Base-by-base conservation (phyloP, 1,140 invertebrate species). In the Drosophila varians region DNA sequence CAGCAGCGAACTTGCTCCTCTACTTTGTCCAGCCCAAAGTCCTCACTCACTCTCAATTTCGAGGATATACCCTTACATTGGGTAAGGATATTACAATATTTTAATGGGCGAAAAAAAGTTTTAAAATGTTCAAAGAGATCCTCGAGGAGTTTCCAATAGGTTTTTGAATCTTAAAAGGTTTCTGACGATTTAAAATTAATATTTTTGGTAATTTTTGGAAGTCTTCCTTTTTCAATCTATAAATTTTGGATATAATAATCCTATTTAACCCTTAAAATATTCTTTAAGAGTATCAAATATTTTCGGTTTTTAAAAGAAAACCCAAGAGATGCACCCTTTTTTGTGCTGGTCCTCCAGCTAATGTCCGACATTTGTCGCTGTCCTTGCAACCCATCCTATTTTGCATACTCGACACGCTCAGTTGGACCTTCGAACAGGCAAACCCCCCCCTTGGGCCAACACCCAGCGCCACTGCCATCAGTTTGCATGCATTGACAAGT, bases 401-500 rank as follows among this genome's bases (percentile, higher is more conserved):
- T 80, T 80, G 77, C 77, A 80, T 80, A 80, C 77, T 80, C 77
- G 77, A 80, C 77, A 80, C 77, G 77, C 77, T 80, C 70, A 49
- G 65, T 53, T 72, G 77, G 77, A 64, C 52, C 60, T 14, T 31
- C 25, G 23, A 64, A 38, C 36, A 38, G 8, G 2, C 28, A 31
- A 31, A 25, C 62, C 49, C 55, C 26, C 7, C 38, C 38, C 4
- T 21, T 4, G n/a, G n/a, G 19, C 25, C 19, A 8, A 4, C 11
- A 9, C 1, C 16, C 16, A 6, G 12, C n/a, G 1, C 14, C 26
- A 4, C 3, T 18, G 14, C 38, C 11, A 36, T 48, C 61, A 45
- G 52, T 48, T 58, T 56, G 25, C 19, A 43, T 43, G 49, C 52
- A 61, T 71, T 80, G 77, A 58, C 58, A 80, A 80, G 77, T 80